A percentile compares a stretch with the other conserved stretches of the same genome.
These are phyloP conservation scores for Euclidia mi DNA, from an alignment of 2,888 invertebrate genomes.

Conservation along the genomic window DNA sequence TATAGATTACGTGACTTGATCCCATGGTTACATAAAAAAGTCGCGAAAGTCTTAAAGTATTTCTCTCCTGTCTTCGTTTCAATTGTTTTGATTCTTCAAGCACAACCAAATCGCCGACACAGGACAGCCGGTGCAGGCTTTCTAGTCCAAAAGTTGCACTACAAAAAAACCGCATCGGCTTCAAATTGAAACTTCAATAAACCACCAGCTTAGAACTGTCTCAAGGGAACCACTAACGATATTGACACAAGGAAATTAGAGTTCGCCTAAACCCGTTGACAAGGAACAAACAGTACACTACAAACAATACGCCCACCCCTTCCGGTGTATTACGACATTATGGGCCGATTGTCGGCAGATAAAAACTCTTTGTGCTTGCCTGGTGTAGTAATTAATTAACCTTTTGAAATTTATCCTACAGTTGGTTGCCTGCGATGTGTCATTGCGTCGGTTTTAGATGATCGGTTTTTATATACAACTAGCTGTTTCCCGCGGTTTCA, in stretches of 20 bases:
- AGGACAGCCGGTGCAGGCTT: too few species aligned
- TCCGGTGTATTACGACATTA: slow-evolving; percentile 43
- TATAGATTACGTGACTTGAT: too few species aligned
- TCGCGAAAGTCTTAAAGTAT: too few species aligned
- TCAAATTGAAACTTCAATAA: neutral
- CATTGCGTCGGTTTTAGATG: too few species aligned
- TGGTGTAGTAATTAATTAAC: slow-evolving; percentile 37
- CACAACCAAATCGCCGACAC: too few species aligned
- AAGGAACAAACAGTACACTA: slow-evolving; percentile 54
- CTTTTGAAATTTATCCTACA: neutral
- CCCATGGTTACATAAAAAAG: too few species aligned
- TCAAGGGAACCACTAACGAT: slow-evolving; percentile 27
- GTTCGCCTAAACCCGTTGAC: slow-evolving; percentile 45
- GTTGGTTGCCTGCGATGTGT: neutral
- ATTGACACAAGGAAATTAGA: slow-evolving; percentile 50
- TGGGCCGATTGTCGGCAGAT: slow-evolving; percentile 45
- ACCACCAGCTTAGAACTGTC: slow-evolving; percentile 10
- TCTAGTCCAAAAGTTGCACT: too few species aligned
- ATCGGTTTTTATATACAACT: too few species aligned
- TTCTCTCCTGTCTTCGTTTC: too few species aligned
- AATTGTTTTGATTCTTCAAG: too few species aligned
- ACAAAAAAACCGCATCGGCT: too few species aligned
- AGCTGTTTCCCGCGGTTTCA: too few species aligned
- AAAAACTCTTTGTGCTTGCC: slow-evolving; percentile 21
- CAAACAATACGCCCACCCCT: slow-evolving; percentile 59